phyloP scores from a whole-genome alignment of 2,797 vertebrate species.

The Amblyraja radiata region DNA sequence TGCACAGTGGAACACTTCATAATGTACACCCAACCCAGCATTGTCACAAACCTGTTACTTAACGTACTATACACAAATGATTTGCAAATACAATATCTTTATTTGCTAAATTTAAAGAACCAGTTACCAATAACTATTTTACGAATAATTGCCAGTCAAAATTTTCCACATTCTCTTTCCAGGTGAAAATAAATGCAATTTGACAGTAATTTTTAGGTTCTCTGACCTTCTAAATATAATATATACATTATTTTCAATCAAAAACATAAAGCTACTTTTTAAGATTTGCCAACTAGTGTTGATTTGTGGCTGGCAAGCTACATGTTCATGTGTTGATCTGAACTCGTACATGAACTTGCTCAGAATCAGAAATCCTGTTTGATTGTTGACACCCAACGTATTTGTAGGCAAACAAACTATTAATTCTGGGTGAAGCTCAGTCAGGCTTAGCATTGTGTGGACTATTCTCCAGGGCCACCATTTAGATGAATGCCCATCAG shows the following conservation, averaged over 20 bases:
- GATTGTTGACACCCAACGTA: not conserved
- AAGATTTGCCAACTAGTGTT: not conserved
- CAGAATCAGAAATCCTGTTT: not conserved
- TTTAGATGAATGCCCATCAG: not conserved
- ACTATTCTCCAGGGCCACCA: not conserved
- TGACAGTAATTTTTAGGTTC: not conserved
- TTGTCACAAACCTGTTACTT: not conserved
- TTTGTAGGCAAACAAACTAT: not conserved
- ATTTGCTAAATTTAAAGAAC: constrained; percentile 10
- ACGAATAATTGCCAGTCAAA: constrained; percentile 7
- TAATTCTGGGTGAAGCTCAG: not conserved
- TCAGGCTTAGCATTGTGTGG: not conserved
- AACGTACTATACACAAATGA: not conserved
- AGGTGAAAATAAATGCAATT: not conserved
- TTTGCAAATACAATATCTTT: constrained; percentile 28
- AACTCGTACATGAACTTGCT: not conserved
- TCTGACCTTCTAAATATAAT: not conserved
- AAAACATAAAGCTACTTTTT: not conserved
- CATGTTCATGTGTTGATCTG: not conserved
- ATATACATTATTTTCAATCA: not conserved
- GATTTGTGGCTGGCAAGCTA: not conserved
- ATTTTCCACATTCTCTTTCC: not conserved
- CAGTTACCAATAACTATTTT: not conserved
- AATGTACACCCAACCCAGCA: not conserved
- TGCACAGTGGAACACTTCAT: not conserved